These are phyloP conservation scores for Gymnorhina tibicen DNA, from an alignment of 2,113 vertebrate species.

Conservation along the genomic window DNA sequence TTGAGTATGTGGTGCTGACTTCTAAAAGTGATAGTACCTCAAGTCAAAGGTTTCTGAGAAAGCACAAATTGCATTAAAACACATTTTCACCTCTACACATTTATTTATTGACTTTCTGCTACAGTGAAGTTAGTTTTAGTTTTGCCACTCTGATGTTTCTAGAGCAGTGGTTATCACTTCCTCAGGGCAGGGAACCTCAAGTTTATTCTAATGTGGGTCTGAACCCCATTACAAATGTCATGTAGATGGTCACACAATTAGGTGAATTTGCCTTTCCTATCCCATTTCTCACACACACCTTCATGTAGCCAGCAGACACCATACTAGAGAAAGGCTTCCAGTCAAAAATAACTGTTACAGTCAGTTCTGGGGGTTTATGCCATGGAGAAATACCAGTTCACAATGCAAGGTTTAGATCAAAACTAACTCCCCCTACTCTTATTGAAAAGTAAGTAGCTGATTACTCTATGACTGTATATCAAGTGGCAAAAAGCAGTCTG, in stretches of 20 bases:
- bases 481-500: neutral
- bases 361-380: neutral
- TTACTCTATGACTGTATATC: neutral
- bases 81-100: neutral
- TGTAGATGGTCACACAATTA: neutral
- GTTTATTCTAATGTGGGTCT: neutral
- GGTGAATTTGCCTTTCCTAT: neutral
- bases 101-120: neutral
- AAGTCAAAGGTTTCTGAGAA: neutral
- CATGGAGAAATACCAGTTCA: neutral
- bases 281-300: neutral
- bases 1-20: neutral
- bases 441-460: neutral
- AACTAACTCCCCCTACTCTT: neutral
- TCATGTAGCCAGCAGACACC: neutral
- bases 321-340: neutral
- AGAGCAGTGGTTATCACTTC: neutral
- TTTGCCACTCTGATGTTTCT: neutral
- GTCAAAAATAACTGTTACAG: neutral
- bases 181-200: fast-evolving
- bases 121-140: neutral
- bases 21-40: neutral
- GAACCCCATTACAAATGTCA: neutral
- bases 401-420: neutral
- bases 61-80: neutral